Percentiles rank a stretch among this genome's conserved stretches.
Conservation (phyloP, 2,797 vertebrate genomes). For the Tragelaphus oryx region DNA sequence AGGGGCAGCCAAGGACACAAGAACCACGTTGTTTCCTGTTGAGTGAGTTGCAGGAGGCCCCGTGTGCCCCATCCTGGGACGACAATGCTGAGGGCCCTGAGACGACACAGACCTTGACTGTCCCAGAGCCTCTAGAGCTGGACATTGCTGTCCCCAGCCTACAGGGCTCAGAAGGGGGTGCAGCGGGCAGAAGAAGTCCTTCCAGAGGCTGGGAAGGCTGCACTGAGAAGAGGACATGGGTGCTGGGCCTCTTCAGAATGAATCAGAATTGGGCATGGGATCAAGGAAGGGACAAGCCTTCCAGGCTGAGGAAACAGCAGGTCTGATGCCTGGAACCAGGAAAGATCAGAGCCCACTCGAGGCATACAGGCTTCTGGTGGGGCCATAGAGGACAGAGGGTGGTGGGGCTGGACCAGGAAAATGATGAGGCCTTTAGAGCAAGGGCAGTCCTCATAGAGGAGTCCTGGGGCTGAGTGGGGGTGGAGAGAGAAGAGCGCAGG, state of each 20-base stretch:
- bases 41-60: neutral
- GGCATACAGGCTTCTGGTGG: neutral
- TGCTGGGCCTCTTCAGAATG: neutral
- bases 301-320: neutral
- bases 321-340: too few species aligned
- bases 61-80: accelerated
- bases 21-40: neutral
- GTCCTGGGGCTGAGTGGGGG: neutral
- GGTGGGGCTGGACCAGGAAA: neutral
- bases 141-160: neutral
- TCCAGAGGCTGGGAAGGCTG: neutral
- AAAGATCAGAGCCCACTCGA: accelerated
- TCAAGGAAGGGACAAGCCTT: neutral
- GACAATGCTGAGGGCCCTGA: too few species aligned
- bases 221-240: neutral
- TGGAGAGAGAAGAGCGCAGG: neutral
- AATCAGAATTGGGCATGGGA: neutral
- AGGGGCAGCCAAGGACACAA: neutral
- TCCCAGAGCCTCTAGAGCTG: neutral
- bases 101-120: neutral
- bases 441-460: neutral
- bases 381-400: too few species aligned
- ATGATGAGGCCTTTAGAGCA: neutral
- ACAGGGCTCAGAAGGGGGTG: neutral
- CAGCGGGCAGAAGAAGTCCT: neutral